Percentiles rank a stretch among this genome's conserved stretches.
Evolutionary conservation across 2,113 vertebrate genomes (phyloP).

Genomic region (Vulpes ferrilata): DNA sequence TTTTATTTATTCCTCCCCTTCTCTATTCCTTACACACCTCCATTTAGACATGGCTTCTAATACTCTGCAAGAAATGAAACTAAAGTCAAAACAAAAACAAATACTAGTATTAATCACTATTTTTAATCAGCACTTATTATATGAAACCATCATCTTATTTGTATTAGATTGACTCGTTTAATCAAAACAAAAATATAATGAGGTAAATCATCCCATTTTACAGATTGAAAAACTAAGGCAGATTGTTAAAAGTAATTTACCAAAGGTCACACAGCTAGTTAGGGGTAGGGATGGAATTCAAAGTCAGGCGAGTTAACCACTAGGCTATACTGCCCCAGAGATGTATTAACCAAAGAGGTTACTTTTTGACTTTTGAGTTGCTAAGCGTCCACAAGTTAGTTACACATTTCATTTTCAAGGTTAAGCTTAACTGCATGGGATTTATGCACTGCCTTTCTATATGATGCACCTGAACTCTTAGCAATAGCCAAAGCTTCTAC

Average conservation of each 20-base stretch:
- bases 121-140: neutral
- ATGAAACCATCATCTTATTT: neutral
- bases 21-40: neutral
- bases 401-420: constrained; percentile 51
- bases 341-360: constrained; percentile 56
- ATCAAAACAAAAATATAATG: neutral
- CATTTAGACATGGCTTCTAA: neutral
- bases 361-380: constrained; percentile 52
- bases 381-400: neutral
- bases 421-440: constrained; percentile 68
- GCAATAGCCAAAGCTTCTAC: neutral
- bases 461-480: neutral
- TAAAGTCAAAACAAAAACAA: neutral
- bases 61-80: neutral
- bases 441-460: neutral
- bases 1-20: neutral
- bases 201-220: neutral
- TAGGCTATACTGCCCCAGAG: neutral
- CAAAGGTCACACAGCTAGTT: neutral
- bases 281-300: neutral
- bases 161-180: neutral
- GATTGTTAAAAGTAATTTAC: neutral
- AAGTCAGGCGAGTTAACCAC: neutral
- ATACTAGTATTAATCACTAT: neutral
- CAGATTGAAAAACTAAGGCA: neutral